Percentiles rank a stretch among this genome's conserved stretches.
These are phyloP conservation scores for Andricus grossulariae DNA, from an alignment of 1,140 invertebrate species.

Conservation along the genomic window DNA sequence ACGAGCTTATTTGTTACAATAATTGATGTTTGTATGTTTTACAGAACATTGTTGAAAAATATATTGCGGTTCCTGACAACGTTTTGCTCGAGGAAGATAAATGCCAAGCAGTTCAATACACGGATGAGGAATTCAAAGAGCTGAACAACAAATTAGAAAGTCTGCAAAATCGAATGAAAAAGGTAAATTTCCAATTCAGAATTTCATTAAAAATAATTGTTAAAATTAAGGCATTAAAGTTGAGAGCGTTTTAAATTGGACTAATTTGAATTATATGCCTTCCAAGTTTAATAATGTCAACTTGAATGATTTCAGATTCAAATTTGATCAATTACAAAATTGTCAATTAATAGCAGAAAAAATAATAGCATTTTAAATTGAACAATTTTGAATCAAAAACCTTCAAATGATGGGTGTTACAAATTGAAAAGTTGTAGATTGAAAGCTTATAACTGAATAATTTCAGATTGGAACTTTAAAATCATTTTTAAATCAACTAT, in stretches of 20 bases:
- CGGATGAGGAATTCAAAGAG: conserved; percentile 51
- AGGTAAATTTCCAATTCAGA: conserved; percentile 46
- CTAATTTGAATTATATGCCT: no score
- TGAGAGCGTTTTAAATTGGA: no score
- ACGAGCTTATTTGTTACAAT: background rate
- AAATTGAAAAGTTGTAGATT: background rate
- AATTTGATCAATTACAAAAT: no score
- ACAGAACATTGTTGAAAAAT: conserved; percentile 59
- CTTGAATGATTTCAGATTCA: no score
- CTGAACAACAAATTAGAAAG: conserved; percentile 52
- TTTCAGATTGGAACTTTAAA: no score
- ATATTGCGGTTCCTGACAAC: conserved; percentile 59
- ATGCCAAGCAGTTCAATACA: conserved; percentile 61
- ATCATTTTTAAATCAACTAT: background rate
- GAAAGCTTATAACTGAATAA: no score
- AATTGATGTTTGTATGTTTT: conserved; percentile 34
- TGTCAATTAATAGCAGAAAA: no score
- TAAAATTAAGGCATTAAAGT: no score
- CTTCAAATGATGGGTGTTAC: background rate
- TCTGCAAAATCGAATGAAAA: conserved; percentile 58
- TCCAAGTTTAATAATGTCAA: no score
- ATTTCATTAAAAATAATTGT: no score
- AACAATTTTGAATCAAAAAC: no score
- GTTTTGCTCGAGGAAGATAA: conserved; percentile 64
- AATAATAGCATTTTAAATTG: no score